Base-by-base conservation (phyloP, 2,797 vertebrate genomes). In the Lagocephalus sceleratus region DNA sequence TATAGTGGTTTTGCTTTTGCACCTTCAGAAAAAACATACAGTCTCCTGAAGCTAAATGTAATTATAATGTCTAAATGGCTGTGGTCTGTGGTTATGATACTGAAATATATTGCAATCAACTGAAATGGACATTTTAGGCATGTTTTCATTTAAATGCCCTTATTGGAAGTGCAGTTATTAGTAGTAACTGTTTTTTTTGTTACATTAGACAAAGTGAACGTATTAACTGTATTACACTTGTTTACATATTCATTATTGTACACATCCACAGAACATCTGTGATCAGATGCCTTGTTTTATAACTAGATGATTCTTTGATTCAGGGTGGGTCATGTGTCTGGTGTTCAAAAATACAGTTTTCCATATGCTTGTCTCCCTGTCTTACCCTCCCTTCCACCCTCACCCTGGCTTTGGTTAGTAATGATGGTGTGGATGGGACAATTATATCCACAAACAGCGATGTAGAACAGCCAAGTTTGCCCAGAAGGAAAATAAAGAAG, bases 1-100 rank as follows among this genome's bases (percentile, higher is more conserved):
- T 35, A 56, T 69, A 51, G 51, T 79, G 68, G 49, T 81, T 57
- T 68, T 79, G 57, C 61, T 79, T 77, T 69, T 84, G 79, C 81
- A 76, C 63, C 70, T 65, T 78, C 45, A 64, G 68, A 51, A 76
- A 42, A 42, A 42, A n/a, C 40, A 71, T 52, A 67, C 16, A 5
- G 32, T 35, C 32, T 35, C 32, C 14, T 71, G 59, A 56, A 43
- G 42, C 51, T 68, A 45, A 29, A 66, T 57, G 46, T 60, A 26
- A 61, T 49, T 20, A 47, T 20, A 45, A 47, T 16, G 44, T 54
- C 47, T 20, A 20, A 8, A 59, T 53, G 41, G 26, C 20, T 73
- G 42, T 51, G 40, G 32, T 54, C 39, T 64, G 21, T 59, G 48
- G 52, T 60, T 45, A 66, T 20, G 66, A 6, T 51, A 47, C 49